Evolutionary conservation across 2,888 invertebrate genomes (phyloP), one percentile per base, ranked within the genome.

Genomic region (Nomada ruficornis): DNA sequence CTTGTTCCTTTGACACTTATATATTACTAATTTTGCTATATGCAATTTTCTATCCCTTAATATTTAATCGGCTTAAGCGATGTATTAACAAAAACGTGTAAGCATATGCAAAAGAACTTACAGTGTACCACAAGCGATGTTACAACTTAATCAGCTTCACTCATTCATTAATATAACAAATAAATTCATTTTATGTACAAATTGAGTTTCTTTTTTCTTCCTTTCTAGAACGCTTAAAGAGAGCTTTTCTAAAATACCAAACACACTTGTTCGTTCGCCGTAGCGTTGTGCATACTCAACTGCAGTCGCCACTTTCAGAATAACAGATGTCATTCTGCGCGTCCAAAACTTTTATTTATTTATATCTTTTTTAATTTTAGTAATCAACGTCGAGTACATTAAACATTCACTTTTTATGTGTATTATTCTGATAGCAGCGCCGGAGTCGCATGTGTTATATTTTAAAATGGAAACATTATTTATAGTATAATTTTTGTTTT

Each of bases 41-140:
- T 76, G 59, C 73, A 81, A 73, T 64, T 73, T 54, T 42, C 81
- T 73, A 81, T 52, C 59, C 54, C 68, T 86, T 73, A 77, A 64
- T 72, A 50, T 71, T 73, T 86, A 78, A 36, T 76, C 59, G 47
- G 65, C 36, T 77, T 59, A 72, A 60, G 65, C 59, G 71, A 68
- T 71, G 67, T 73, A 63, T 63, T 50, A 70, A 78, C 82, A 71
- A 74, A 82, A 77, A 67, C 57, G 72, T 78, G 63, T 80, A 89
- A 90, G 90, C 90, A 86, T 89, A 89, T 88, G 89, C 88, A 90
- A 91, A 89, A 86, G 74, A 89, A 88, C 83, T 83, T 75, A 76
- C 86, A 54, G 86, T 73, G 50, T 75, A 87, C 77, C 77, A 54
- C 63, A 86, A 82, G 74, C 82, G 20, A 63, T 74, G 67, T 77